Evolutionary conservation across 2,888 invertebrate species (phyloP).

Genomic region (Cheilosia variabilis): DNA sequence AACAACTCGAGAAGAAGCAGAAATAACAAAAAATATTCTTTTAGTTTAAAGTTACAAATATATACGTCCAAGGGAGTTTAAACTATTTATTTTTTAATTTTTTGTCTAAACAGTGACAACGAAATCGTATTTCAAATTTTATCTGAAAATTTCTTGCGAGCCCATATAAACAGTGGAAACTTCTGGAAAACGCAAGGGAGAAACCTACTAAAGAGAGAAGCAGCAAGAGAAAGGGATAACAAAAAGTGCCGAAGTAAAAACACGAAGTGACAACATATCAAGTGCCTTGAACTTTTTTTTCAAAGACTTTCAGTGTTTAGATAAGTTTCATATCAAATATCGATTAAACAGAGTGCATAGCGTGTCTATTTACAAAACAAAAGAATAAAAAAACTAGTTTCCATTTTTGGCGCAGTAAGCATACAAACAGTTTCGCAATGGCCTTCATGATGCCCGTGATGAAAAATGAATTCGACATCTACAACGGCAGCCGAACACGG

Average conservation of each 20-base stretch:
- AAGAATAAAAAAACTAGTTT: not conserved
- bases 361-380: not conserved
- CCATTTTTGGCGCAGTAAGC: constrained; percentile 1
- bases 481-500: constrained; percentile 90
- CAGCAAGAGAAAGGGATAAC: constrained; percentile 3
- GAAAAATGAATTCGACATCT: constrained; percentile 97
- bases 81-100: not conserved
- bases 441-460: constrained; percentile 98
- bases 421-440: constrained; percentile 84
- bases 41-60: constrained; percentile 9
- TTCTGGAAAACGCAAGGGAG: constrained; percentile 42
- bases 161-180: constrained; percentile 28
- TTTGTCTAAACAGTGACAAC: constrained; percentile 18
- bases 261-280: constrained; percentile 46
- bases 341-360: constrained; percentile 36
- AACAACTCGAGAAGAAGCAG: constrained; percentile 66
- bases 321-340: constrained; percentile 36
- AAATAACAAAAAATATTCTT: constrained; percentile 3
- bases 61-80: constrained; percentile 16
- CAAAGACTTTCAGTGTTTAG: constrained; percentile 45
- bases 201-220: constrained; percentile 13
- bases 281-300: constrained; percentile 60
- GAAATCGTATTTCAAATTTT: constrained; percentile 1
- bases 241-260: constrained; percentile 41
- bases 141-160: not conserved